Evolutionary conservation across 2,888 invertebrate species (phyloP).

Genomic region (Drosophila macrospina): DNA sequence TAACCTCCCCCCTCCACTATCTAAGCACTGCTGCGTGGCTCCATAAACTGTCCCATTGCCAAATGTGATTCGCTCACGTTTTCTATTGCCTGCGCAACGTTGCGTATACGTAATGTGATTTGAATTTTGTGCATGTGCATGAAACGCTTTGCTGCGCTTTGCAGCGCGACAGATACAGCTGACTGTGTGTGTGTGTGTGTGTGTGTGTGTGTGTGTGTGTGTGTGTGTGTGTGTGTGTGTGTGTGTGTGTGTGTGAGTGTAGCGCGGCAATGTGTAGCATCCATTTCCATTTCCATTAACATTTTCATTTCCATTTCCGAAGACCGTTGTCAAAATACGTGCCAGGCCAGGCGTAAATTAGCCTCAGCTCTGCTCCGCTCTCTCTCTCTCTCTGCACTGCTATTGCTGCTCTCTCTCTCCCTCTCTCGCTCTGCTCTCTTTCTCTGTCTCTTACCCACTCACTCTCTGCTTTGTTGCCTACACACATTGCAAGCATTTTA

Average conservation of each 20-base stretch:
- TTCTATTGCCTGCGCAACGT: slow-evolving; percentile 65
- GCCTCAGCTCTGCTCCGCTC: slow-evolving; percentile 6
- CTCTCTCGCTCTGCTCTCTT: background rate
- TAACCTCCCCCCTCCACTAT: slow-evolving; percentile 6
- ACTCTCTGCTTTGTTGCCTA: background rate
- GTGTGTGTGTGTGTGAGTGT: slow-evolving; percentile 1
- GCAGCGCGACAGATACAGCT: too few species aligned
- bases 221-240: slow-evolving; percentile 1
- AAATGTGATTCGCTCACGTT: slow-evolving; percentile 57
- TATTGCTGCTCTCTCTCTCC: background rate
- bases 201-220: slow-evolving; percentile 1
- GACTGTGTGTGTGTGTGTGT: background rate
- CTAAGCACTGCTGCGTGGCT: slow-evolving; percentile 8
- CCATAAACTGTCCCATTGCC: slow-evolving; percentile 30
- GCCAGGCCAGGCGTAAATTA: slow-evolving; percentile 55
- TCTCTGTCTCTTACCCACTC: background rate
- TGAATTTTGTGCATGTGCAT: slow-evolving; percentile 72
- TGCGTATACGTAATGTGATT: slow-evolving; percentile 79
- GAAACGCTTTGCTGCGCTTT: slow-evolving; percentile 62
- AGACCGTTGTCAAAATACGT: slow-evolving; percentile 58
- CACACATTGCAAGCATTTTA: slow-evolving; percentile 50
- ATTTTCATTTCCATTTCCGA: slow-evolving; percentile 48
- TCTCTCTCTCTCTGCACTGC: background rate
- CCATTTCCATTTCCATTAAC: slow-evolving; percentile 50
- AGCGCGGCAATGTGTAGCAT: slow-evolving; percentile 23